Conservation (phyloP, 2,888 invertebrate genomes). For the Sepioteuthis lessoniana region DNA sequence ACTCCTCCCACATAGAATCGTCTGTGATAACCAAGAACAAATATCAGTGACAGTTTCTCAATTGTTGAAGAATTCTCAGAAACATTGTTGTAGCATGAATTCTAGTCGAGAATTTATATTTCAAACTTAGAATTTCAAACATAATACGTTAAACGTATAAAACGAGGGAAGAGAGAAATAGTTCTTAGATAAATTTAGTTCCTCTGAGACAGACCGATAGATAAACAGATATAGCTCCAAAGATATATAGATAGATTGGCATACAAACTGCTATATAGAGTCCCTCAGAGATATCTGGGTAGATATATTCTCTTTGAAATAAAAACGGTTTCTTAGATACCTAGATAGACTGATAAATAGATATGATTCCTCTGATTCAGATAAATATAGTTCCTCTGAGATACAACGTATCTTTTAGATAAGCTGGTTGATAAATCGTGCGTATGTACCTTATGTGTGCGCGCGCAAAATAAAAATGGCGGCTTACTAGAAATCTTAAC, state of each 20-base stretch:
- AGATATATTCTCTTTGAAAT: conserved; percentile 24
- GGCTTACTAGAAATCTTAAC: neutral
- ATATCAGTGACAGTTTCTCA: too few relatives aligned
- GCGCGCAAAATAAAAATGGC: neutral
- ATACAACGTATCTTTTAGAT: neutral
- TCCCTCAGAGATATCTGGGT: conserved; percentile 2
- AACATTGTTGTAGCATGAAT: too few relatives aligned
- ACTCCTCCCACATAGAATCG: too few relatives aligned
- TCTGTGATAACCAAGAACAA: too few relatives aligned
- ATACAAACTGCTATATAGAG: neutral
- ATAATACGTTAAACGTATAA: neutral
- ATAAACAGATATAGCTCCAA: neutral
- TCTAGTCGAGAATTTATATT: neutral
- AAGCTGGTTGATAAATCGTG: neutral
- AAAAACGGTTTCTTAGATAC: neutral
- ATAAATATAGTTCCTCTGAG: conserved; percentile 23
- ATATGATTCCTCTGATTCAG: neutral
- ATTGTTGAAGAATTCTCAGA: too few relatives aligned
- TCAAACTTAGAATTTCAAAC: neutral
- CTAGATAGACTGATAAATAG: neutral
- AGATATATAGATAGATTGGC: conserved; percentile 21
- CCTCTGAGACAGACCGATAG: neutral
- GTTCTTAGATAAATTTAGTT: neutral
- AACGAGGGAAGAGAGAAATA: neutral
- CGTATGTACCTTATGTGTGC: neutral